These are phyloP conservation scores for Acanthiza pusilla DNA, from an alignment of 2,797 vertebrate species.

Conservation along the genomic window DNA sequence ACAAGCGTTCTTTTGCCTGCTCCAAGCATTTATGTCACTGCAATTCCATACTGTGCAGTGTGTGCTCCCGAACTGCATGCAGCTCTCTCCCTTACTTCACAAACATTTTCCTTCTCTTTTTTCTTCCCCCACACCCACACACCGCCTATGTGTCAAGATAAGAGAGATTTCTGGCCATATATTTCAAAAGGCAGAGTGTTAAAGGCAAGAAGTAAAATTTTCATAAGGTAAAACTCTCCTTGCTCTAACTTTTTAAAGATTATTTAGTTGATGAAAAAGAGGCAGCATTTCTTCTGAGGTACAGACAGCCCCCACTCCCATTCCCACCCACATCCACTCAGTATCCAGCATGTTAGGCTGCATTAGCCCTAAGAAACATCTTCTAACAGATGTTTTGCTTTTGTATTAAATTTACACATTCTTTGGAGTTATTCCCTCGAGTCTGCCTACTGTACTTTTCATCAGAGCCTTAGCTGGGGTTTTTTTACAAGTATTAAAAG, in stretches of 20 bases:
- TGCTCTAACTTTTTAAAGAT: not conserved
- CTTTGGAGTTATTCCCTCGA: slow-evolving; percentile 26
- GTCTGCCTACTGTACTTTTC: slow-evolving; percentile 25
- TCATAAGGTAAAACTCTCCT: not conserved
- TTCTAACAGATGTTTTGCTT: slow-evolving; percentile 53
- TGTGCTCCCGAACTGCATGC: not conserved
- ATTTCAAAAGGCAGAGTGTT: not conserved
- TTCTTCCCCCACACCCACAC: not conserved
- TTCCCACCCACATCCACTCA: not conserved
- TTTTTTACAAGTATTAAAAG: not conserved
- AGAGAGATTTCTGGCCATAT: not conserved
- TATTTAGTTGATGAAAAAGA: not conserved
- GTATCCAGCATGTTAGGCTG: not conserved
- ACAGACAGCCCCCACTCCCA: not conserved
- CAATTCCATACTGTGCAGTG: not conserved
- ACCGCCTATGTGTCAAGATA: not conserved
- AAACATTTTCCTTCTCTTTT: not conserved
- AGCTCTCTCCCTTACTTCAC: not conserved
- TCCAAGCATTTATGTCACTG: not conserved
- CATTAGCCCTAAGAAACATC: slow-evolving; percentile 47
- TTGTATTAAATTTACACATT: slow-evolving; percentile 51
- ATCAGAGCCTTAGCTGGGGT: not conserved
- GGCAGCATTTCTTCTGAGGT: not conserved
- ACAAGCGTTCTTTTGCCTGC: not conserved
- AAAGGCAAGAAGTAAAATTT: not conserved